Conservation (phyloP, 2,113 vertebrate genomes). For the Vanacampus margaritifer region DNA sequence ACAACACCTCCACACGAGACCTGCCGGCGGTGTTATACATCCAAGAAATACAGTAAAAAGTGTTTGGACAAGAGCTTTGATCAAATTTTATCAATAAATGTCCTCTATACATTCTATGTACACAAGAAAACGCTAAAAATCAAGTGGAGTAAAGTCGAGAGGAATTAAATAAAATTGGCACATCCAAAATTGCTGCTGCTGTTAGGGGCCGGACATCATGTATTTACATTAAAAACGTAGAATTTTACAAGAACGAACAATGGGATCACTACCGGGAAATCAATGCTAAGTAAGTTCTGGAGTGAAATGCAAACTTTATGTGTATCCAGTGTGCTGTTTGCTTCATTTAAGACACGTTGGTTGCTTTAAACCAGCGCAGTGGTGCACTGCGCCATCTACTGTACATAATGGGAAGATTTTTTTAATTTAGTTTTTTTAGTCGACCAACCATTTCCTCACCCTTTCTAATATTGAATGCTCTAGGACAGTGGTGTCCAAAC, state of each 20-base stretch:
- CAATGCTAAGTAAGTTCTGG: slow-evolving; percentile 2
- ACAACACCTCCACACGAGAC: slow-evolving; percentile 24
- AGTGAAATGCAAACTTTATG: slow-evolving; percentile 5
- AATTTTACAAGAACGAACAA: slow-evolving; percentile 14
- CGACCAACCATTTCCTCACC: slow-evolving; percentile 3
- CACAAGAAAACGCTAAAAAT: slow-evolving; percentile 22
- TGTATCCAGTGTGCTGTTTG: slow-evolving; percentile 42
- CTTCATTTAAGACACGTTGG: slow-evolving; percentile 59
- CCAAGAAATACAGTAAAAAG: slow-evolving; percentile 22
- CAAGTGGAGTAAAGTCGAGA: neutral
- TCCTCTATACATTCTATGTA: slow-evolving; percentile 39
- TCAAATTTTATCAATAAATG: slow-evolving; percentile 18
- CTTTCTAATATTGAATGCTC: slow-evolving; percentile 18
- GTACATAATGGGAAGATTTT: slow-evolving; percentile 44
- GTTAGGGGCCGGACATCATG: slow-evolving; percentile 9
- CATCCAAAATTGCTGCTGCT: slow-evolving; percentile 22
- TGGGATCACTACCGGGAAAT: slow-evolving; percentile 21
- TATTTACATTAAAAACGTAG: slow-evolving; percentile 62
- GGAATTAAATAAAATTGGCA: slow-evolving; percentile 27
- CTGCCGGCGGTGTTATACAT: slow-evolving; percentile 13
- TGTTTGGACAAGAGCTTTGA: slow-evolving; percentile 21
- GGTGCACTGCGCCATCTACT: slow-evolving; percentile 23
- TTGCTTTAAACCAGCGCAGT: slow-evolving; percentile 37
- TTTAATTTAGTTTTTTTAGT: neutral
- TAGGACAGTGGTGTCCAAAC: too few species aligned